phyloP scores from a whole-genome alignment of 2,888 invertebrate species.

The Icerya purchasi region DNA sequence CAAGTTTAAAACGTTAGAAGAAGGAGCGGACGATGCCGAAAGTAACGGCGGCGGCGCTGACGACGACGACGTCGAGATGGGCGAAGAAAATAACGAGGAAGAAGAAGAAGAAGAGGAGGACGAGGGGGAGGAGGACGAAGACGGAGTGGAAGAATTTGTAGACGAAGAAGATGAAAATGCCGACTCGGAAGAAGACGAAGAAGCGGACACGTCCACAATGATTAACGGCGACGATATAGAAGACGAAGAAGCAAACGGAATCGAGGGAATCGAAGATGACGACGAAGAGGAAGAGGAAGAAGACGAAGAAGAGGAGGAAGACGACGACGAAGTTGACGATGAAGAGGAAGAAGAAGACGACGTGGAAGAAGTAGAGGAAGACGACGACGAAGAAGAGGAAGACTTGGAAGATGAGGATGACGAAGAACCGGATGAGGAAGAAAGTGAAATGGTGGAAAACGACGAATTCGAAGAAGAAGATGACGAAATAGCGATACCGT shows the following conservation, averaged over 20 bases:
- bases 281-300: background rate
- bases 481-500: too few species aligned
- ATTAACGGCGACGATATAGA: background rate
- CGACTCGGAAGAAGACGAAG: too few species aligned
- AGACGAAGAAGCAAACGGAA: background rate
- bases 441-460: background rate
- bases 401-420: background rate
- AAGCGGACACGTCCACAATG: too few species aligned
- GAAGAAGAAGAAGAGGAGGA: slow-evolving; percentile 1
- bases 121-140: background rate
- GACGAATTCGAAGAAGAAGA: too few species aligned
- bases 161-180: background rate
- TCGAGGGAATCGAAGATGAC: background rate
- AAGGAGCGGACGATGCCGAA: slow-evolving; percentile 2
- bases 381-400: background rate
- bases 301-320: background rate
- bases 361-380: background rate
- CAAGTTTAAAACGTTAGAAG: background rate
- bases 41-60: background rate
- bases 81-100: slow-evolving; percentile 1
- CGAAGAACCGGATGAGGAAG: background rate
- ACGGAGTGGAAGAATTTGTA: background rate
- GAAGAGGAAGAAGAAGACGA: background rate
- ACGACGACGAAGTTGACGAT: slow-evolving; percentile 1
- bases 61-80: slow-evolving; percentile 2